Conservation (phyloP, 2,888 invertebrate genomes). For the Mellilla xanthometata region DNA sequence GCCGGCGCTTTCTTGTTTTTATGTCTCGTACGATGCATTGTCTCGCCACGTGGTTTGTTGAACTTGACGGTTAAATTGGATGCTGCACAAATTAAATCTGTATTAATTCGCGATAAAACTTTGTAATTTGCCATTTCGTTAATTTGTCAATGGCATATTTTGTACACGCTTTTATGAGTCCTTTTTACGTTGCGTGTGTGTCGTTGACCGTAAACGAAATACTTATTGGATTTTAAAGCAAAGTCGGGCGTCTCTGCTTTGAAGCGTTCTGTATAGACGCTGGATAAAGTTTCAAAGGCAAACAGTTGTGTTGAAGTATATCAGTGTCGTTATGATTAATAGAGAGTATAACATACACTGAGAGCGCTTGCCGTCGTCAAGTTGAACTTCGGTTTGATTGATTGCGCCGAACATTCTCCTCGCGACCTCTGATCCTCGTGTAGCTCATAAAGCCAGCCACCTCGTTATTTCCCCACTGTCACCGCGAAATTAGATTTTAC, state of each 20-base stretch:
- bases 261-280: no score
- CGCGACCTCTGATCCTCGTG: constrained; percentile 39
- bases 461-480: constrained; percentile 38
- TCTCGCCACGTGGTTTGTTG: constrained; percentile 2
- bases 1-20: constrained; percentile 22
- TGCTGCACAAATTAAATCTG: not conserved
- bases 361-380: constrained; percentile 28
- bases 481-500: constrained; percentile 58
- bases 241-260: no score
- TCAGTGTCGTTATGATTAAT: constrained; percentile 24
- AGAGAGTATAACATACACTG: constrained; percentile 35
- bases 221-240: no score
- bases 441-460: constrained; percentile 32
- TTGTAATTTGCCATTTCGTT: not conserved
- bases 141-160: not conserved
- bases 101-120: not conserved
- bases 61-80: not conserved
- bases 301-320: not conserved
- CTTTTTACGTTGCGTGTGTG: no score
- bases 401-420: constrained; percentile 43
- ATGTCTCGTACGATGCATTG: constrained; percentile 3
- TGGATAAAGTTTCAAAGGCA: not conserved
- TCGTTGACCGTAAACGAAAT: no score
- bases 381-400: constrained; percentile 51
- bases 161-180: no score